Conservation (phyloP, 2,113 vertebrate genomes). For the Hyaena hyaena region DNA sequence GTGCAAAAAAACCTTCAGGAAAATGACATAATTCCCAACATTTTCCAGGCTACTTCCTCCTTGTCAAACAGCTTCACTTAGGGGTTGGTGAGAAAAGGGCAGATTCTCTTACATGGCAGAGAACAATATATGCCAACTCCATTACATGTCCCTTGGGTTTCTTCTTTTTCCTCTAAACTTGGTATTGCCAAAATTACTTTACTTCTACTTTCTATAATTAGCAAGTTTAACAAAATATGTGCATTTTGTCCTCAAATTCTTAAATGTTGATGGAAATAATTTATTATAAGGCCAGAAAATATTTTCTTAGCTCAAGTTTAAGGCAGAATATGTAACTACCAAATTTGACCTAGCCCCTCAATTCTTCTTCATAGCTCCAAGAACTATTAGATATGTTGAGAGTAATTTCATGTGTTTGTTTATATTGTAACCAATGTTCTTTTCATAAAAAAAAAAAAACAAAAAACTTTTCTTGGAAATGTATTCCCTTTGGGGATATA, state of each 20-base stretch:
- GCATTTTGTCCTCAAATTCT: not conserved
- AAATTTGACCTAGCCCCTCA: not conserved
- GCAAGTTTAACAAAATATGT: not conserved
- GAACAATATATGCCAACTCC: not conserved
- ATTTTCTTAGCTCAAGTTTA: not conserved
- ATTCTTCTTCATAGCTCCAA: not conserved
- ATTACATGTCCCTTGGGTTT: not conserved
- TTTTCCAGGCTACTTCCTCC: not conserved
- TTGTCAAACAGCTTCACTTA: not conserved
- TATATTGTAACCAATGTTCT: not conserved
- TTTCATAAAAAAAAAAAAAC: not conserved
- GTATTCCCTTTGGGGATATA: not conserved
- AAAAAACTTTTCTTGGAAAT: not conserved
- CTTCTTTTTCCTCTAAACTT: not conserved
- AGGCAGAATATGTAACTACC: not conserved
- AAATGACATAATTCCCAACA: constrained; percentile 23
- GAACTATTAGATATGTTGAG: not conserved
- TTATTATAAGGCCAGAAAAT: not conserved
- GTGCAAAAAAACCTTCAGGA: not conserved
- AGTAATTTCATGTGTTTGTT: constrained; percentile 11
- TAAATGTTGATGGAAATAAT: not conserved
- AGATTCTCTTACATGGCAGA: not conserved
- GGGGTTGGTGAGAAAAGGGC: not conserved
- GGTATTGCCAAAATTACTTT: constrained; percentile 8
- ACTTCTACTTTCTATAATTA: constrained; percentile 6